A percentile compares a stretch with the other conserved stretches of the same genome.
These are phyloP conservation scores for Melanerpes formicivorus DNA, from an alignment of 2,113 vertebrate genomes.

Conservation along the genomic window DNA sequence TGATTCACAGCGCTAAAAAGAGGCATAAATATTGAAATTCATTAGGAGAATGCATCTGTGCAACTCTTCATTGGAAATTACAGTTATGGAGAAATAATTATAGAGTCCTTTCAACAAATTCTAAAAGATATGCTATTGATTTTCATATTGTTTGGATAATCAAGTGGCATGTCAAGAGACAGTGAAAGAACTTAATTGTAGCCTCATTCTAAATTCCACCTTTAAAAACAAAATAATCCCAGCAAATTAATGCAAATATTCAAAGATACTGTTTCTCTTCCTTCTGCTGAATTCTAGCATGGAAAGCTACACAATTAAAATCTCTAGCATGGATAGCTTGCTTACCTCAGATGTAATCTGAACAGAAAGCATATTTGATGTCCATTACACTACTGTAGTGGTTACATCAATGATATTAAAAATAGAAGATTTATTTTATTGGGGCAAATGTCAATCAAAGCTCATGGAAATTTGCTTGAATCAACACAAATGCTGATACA, in stretches of 20 bases:
- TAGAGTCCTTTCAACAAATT: background rate
- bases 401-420: background rate
- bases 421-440: background rate
- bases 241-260: background rate
- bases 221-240: background rate
- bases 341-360: background rate
- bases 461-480: background rate
- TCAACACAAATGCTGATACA: background rate
- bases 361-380: background rate
- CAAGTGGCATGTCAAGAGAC: background rate
- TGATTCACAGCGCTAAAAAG: no score
- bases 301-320: background rate
- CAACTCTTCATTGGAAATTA: no score
- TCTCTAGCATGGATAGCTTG: background rate
- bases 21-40: no score
- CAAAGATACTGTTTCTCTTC: background rate
- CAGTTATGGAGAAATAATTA: no score
- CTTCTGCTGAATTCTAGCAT: background rate
- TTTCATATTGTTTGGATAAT: background rate
- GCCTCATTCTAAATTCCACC: background rate
- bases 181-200: slow-evolving; percentile 9
- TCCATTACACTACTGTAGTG: background rate
- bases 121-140: background rate
- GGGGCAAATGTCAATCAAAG: background rate
- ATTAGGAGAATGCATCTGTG: no score